Conservation (phyloP, 1,140 invertebrate species). For the Ephestia elutella region DNA sequence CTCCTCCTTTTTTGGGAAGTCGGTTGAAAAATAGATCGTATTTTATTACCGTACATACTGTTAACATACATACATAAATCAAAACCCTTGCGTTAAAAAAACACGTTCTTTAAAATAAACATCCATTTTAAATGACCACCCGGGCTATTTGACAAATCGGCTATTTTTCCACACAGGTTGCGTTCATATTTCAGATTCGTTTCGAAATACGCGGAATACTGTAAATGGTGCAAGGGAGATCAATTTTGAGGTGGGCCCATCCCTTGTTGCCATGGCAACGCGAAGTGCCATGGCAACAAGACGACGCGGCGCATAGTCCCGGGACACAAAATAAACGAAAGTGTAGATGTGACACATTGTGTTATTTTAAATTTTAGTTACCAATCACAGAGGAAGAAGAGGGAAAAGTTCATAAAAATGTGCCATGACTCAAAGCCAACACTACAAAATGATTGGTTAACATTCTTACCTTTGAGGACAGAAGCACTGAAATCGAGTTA, state of each 20-base stretch:
- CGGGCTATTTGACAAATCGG: background rate
- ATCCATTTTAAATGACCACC: background rate
- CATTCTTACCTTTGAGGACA: too few relatives aligned
- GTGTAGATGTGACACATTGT: background rate
- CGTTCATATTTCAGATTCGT: background rate
- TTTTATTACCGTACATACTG: too few relatives aligned
- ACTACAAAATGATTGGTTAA: too few relatives aligned
- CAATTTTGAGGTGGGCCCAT: constrained; percentile 12
- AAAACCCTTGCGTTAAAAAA: background rate
- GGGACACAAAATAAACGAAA: background rate
- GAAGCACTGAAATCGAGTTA: too few relatives aligned
- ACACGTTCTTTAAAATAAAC: background rate
- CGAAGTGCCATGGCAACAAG: background rate
- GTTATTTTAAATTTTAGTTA: background rate
- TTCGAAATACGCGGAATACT: constrained; percentile 11
- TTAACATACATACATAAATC: background rate
- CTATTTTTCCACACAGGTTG: background rate
- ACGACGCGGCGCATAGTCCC: background rate
- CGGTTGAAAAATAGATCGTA: too few relatives aligned
- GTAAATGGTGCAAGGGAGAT: constrained; percentile 22
- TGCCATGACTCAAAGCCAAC: too few relatives aligned
- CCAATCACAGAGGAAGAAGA: too few relatives aligned
- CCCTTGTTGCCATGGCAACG: constrained; percentile 27
- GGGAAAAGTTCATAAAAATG: too few relatives aligned
- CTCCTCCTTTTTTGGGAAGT: too few relatives aligned